phyloP scores from a whole-genome alignment of 2,888 invertebrate species.

The Cheilosia vernalis region DNA sequence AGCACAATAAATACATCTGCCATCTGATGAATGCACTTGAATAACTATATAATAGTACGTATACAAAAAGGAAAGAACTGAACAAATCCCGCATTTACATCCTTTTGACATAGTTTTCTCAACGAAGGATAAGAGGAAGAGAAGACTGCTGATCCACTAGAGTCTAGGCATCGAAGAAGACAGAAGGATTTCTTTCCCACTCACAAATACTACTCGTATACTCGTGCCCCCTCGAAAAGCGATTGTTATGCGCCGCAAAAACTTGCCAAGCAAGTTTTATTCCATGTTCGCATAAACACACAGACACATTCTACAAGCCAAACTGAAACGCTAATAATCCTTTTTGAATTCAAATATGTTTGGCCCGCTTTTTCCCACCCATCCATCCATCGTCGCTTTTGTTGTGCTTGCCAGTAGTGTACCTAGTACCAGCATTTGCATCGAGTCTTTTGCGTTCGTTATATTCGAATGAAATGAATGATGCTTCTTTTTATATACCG shows the following conservation, averaged over 20 bases:
- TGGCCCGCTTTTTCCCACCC: constrained; percentile 55
- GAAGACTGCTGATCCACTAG: constrained; percentile 32
- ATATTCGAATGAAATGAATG: constrained; percentile 43
- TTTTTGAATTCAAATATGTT: constrained; percentile 59
- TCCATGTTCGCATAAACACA: constrained; percentile 35
- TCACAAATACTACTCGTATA: neutral
- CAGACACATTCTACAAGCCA: constrained; percentile 47
- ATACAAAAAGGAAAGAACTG: neutral
- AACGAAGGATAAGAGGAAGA: constrained; percentile 35
- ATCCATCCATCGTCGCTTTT: constrained; percentile 16
- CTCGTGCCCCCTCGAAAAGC: neutral
- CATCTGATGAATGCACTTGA: neutral
- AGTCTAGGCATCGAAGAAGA: constrained; percentile 45
- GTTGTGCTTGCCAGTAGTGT: constrained; percentile 13
- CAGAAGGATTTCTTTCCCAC: constrained; percentile 24
- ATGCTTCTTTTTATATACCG: constrained; percentile 32
- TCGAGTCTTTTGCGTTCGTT: constrained; percentile 15
- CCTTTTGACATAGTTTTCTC: constrained; percentile 66
- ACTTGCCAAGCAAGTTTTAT: constrained; percentile 40
- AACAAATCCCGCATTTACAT: constrained; percentile 45
- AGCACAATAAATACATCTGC: constrained; percentile 17
- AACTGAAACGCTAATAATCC: constrained; percentile 64
- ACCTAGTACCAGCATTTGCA: constrained; percentile 20
- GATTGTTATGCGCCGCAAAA: constrained; percentile 38
- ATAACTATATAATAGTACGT: neutral